A percentile compares a stretch with the other conserved stretches of the same genome.
Evolutionary conservation across 2,113 vertebrate species (phyloP).

Genomic region (Callionymus lyra): DNA sequence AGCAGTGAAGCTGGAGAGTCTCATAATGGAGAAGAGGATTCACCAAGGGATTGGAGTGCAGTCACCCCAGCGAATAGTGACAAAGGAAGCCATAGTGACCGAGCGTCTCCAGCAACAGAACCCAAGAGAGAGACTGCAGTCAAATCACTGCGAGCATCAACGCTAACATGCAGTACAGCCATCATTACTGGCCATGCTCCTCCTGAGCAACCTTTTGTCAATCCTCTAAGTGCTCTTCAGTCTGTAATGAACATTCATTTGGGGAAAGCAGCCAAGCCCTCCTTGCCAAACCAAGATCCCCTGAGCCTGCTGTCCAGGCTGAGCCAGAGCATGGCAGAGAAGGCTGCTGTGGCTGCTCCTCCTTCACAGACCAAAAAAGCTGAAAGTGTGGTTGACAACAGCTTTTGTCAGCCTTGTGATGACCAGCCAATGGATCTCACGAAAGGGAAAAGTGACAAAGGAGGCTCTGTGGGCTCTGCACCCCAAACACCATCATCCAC

Average conservation of each 20-base stretch:
- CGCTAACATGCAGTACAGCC: conserved; percentile 77
- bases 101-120: conserved; percentile 54
- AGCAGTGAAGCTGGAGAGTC: conserved; percentile 77
- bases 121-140: conserved; percentile 58
- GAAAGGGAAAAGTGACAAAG: conserved; percentile 89
- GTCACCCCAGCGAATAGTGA: conserved; percentile 75
- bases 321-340: conserved; percentile 94
- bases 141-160: conserved; percentile 55
- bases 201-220: conserved; percentile 92
- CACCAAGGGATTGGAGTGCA: conserved; percentile 69
- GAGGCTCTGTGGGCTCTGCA: conserved; percentile 76
- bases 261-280: conserved; percentile 94
- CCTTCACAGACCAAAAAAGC: conserved; percentile 80
- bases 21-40: conserved; percentile 64
- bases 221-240: conserved; percentile 94
- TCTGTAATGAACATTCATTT: conserved; percentile 99
- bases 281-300: conserved; percentile 88
- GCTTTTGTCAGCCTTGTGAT: conserved; percentile 81
- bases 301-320: conserved; percentile 98
- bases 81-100: conserved; percentile 54
- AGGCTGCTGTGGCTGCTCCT: conserved; percentile 86
- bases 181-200: conserved; percentile 89
- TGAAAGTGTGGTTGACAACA: conserved; percentile 75
- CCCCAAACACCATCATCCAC: conserved; percentile 82
- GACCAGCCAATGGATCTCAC: conserved; percentile 99